A percentile compares a stretch with the other conserved stretches of the same genome.
Conservation (phyloP, 64 coral and sea anemone genomes). For the Pocillopora damicornis region DNA sequence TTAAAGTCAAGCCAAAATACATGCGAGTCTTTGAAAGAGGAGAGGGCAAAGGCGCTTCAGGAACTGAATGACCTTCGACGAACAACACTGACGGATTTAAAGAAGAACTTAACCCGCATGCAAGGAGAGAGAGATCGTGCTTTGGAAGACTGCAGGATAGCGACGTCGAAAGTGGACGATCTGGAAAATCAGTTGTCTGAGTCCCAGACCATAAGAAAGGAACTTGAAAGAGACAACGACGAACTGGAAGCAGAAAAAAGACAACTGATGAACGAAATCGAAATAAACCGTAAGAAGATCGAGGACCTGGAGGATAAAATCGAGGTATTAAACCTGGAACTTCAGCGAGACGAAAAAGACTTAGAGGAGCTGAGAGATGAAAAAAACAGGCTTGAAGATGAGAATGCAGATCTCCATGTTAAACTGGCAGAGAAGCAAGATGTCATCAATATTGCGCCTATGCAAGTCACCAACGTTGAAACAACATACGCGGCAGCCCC, state of each 20-base stretch:
- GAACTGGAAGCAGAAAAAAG: constrained; percentile 49
- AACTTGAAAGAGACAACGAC: constrained; percentile 58
- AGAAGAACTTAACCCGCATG: constrained; percentile 53
- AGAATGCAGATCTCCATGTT: constrained; percentile 51
- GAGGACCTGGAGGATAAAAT: constrained; percentile 72
- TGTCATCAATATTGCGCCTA: constrained; percentile 34
- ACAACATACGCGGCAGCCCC: constrained; percentile 45
- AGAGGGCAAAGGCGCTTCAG: constrained; percentile 22
- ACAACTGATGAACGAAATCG: constrained; percentile 36
- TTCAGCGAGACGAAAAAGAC: constrained; percentile 62
- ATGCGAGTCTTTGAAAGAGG: constrained; percentile 1
- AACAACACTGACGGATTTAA: constrained; percentile 40
- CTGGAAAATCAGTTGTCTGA: constrained; percentile 58
- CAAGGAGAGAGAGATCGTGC: constrained; percentile 67
- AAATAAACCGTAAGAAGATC: constrained; percentile 21
- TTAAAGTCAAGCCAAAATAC: constrained; percentile 28
- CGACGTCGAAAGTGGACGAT: constrained; percentile 57
- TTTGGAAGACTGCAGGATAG: constrained; percentile 48
- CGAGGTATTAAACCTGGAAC: constrained; percentile 56
- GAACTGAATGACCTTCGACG: constrained; percentile 32
- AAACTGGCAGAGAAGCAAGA: constrained; percentile 65
- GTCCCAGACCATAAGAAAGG: constrained; percentile 16
- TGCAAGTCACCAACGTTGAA: constrained; percentile 56
- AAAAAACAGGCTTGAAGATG: constrained; percentile 55
- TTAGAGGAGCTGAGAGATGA: constrained; percentile 59